Evolutionary conservation across 2,888 invertebrate species (phyloP).

Genomic region (Perizoma affinitatum): DNA sequence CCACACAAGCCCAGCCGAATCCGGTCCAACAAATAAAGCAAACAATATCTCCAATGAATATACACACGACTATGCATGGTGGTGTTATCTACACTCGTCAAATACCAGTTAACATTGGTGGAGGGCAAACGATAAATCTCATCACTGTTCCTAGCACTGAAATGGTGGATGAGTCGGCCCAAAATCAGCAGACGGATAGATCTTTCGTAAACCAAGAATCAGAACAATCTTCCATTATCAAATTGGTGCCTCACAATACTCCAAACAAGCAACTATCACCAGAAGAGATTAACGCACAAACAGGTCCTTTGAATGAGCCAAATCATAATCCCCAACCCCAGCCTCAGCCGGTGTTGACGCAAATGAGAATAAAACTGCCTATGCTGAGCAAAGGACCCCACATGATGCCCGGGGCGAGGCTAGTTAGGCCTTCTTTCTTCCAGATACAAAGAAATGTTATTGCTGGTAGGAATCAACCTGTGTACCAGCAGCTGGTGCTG

Average conservation of each 20-base stretch:
- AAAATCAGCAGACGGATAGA: constrained; percentile 65
- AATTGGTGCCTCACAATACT: constrained; percentile 71
- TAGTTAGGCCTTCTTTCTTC: constrained; percentile 81
- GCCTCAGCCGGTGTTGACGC: constrained; percentile 75
- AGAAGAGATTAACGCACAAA: constrained; percentile 63
- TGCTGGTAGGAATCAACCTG: constrained; percentile 80
- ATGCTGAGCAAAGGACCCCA: constrained; percentile 82
- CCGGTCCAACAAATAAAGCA: constrained; percentile 79
- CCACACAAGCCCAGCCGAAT: constrained; percentile 64
- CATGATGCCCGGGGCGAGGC: constrained; percentile 82
- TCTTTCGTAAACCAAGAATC: constrained; percentile 62
- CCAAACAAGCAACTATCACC: constrained; percentile 46
- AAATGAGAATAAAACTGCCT: constrained; percentile 81
- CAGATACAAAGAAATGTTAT: constrained; percentile 86
- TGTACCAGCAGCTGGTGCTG: constrained; percentile 79
- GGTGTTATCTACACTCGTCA: constrained; percentile 90
- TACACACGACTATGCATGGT: constrained; percentile 85
- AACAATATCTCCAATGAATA: constrained; percentile 81
- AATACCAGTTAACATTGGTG: constrained; percentile 85
- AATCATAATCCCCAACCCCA: constrained; percentile 59
- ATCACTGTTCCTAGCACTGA: constrained; percentile 81
- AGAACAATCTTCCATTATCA: constrained; percentile 72
- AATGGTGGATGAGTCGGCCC: constrained; percentile 66
- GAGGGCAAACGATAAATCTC: constrained; percentile 84
- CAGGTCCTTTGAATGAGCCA: constrained; percentile 56